phyloP scores from a whole-genome alignment of 2,797 vertebrate species.

The Loriculus beryllinus region DNA sequence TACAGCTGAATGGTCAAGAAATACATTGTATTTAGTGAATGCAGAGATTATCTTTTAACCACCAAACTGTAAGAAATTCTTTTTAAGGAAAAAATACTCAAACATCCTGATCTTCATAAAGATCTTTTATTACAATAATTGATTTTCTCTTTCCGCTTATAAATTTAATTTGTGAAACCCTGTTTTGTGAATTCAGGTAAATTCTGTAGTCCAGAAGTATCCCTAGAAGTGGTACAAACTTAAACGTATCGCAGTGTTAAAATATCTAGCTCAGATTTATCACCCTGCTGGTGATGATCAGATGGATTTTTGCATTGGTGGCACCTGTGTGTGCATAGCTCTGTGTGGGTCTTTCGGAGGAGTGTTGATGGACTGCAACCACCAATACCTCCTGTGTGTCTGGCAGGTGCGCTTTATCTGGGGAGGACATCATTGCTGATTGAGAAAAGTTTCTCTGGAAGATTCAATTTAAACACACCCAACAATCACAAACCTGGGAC shows the following conservation, averaged over 20 bases:
- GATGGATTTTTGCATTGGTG: background rate
- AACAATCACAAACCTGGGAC: background rate
- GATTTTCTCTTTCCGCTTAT: background rate
- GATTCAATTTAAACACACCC: background rate
- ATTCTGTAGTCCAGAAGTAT: background rate
- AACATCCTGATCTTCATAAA: background rate
- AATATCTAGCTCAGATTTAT: background rate
- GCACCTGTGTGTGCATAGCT: rapidly evolving
- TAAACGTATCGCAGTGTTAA: background rate
- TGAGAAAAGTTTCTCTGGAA: background rate
- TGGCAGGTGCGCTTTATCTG: background rate
- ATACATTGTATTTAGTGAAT: background rate
- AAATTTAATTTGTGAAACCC: background rate
- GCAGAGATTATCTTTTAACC: background rate
- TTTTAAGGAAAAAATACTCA: background rate
- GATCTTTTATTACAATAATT: background rate
- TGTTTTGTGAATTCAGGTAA: background rate
- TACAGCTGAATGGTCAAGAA: background rate
- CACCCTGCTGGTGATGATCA: background rate
- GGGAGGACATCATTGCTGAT: background rate
- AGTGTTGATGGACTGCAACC: background rate
- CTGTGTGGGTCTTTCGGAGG: background rate
- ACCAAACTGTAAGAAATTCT: background rate
- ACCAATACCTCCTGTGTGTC: background rate
- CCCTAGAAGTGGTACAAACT: background rate